Conservation (phyloP, 2,888 invertebrate genomes). For the Pristionchus arcanus region DNA sequence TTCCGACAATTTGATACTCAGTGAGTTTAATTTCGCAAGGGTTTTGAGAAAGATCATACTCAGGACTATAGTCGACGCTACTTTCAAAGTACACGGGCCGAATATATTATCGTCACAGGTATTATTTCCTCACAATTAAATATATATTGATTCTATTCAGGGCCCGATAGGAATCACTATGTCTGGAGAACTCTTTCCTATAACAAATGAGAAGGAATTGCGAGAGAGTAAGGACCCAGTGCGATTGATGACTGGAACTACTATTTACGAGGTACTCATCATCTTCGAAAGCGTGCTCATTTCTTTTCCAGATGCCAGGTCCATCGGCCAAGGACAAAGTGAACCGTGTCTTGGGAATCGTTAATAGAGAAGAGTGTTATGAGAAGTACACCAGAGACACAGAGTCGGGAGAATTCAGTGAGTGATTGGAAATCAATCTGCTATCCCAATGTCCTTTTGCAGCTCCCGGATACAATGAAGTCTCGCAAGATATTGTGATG, state of each 20-base stretch:
- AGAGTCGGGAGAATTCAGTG: neutral
- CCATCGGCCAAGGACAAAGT: neutral
- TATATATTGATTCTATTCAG: neutral
- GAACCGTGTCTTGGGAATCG: neutral
- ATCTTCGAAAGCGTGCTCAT: neutral
- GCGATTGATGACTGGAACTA: constrained; percentile 28
- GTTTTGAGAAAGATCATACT: neutral
- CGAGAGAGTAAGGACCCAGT: neutral
- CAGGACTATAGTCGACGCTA: neutral
- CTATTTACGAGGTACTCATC: constrained; percentile 13
- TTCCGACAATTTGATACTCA: neutral
- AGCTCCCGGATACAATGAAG: neutral
- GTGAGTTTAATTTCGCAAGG: neutral
- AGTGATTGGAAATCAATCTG: neutral
- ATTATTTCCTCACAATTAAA: neutral
- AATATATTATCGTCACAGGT: neutral
- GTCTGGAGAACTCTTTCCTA: constrained; percentile 26
- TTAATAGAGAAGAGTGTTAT: neutral
- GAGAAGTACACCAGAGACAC: neutral
- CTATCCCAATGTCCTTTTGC: neutral
- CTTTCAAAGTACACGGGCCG: neutral
- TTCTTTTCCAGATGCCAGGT: neutral
- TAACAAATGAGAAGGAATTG: neutral
- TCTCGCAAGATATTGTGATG: neutral
- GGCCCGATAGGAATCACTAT: constrained; percentile 14